Evolutionary conservation across 2,113 vertebrate genomes (phyloP), one percentile per base, ranked within the genome.

Genomic region (Peucedramus taeniatus): DNA sequence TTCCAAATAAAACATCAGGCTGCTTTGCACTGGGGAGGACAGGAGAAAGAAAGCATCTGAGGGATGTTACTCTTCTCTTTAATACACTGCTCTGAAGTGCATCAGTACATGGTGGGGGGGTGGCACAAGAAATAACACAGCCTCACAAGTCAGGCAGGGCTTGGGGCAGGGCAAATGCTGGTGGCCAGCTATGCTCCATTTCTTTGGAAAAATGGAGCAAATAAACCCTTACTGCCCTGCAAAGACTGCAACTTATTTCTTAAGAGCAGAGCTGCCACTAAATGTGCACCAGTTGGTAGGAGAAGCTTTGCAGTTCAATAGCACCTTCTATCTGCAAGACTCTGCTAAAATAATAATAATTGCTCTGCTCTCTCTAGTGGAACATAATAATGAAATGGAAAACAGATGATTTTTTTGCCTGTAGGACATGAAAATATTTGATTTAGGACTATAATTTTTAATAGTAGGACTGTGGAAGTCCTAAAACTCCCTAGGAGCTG

Each of bases 241-340:
- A 90, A 79, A 74, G 75, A 10, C 23, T 40, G n/a, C 53, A 50
- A 9, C 23, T n/a, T 5, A 0, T 53, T 65, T 21, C 66, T 83
- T 8, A 9, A 59, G 68, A 94, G 86, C 39, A 61, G 77, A 84
- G 42, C 61, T 80, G 82, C 24, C 83, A 74, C 87, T 71, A 83
- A 88, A 60, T 3, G 2, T 17, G 63, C 74, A 61, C 59, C 87
- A 65, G 49, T 51, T 26, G 66, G 79, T 11, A 30, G 1, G 75
- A 24, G 31, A 76, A 74, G 33, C 93, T 74, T 1, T 61, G 91
- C 74, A 90, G 87, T 94, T 96, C 94, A 93, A 93, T 69, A 96
- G 93, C 96, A 96, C 95, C 96, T 94, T 96, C 93, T 96, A 83
- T 91, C 94, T 96, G 95, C 54, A 83, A 50, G 49, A 63, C 35